These are phyloP conservation scores for Sinella curviseta DNA, from an alignment of 1,140 invertebrate species.

Conservation along the genomic window DNA sequence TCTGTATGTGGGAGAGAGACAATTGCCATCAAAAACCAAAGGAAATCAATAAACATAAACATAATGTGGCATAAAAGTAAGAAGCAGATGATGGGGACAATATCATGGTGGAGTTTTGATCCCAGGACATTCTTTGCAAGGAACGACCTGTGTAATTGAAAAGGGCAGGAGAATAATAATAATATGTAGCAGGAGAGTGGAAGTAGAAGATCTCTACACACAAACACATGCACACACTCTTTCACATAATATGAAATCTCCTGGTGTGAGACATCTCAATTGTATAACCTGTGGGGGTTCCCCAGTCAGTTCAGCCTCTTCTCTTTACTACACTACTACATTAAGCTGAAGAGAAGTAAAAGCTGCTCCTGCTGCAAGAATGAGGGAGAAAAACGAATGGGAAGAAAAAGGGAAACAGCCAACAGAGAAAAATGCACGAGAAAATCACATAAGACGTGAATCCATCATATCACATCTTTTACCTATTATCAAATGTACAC, in stretches of 20 bases:
- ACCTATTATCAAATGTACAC: not conserved
- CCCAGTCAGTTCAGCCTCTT: conserved; percentile 23
- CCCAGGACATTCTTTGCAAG: conserved; percentile 11
- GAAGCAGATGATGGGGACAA: too few relatives aligned
- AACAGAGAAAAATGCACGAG: conserved; percentile 23
- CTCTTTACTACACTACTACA: conserved; percentile 23
- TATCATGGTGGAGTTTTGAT: not conserved
- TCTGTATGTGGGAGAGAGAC: too few relatives aligned
- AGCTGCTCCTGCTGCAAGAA: not conserved
- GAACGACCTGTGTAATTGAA: conserved; percentile 16
- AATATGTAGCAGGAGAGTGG: not conserved
- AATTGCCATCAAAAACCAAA: too few relatives aligned
- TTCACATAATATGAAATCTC: conserved; percentile 32
- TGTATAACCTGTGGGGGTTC: conserved; percentile 45
- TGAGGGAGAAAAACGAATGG: not conserved
- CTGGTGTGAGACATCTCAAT: conserved; percentile 49
- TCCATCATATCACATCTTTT: conserved; percentile 1
- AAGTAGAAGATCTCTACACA: not conserved
- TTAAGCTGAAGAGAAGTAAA: not conserved
- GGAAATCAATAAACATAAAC: too few relatives aligned
- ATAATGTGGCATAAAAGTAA: too few relatives aligned
- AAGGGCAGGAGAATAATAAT: not conserved
- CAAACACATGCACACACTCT: not conserved
- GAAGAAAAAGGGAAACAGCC: not conserved
- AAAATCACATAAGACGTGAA: conserved; percentile 23